phyloP scores from a whole-genome alignment of 2,797 vertebrate genomes.

The Gymnoscopelus braueri region DNA sequence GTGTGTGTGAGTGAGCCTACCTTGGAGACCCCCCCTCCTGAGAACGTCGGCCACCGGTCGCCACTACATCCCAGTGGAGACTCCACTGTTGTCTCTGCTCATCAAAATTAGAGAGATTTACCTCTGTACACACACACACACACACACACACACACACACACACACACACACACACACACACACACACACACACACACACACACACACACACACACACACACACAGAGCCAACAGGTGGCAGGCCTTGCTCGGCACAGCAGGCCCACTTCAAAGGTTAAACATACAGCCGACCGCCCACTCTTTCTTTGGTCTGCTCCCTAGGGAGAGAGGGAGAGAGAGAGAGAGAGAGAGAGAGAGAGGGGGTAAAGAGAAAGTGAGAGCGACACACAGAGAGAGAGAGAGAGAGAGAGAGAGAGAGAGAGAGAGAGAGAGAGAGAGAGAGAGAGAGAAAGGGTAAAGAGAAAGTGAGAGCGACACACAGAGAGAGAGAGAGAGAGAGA shows the following conservation, averaged over 20 bases:
- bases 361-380: constrained; percentile 38
- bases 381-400: neutral
- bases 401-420: neutral
- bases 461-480: constrained; percentile 33
- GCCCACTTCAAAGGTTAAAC: constrained; percentile 79
- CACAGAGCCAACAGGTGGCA: constrained; percentile 79
- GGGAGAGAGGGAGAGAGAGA: constrained; percentile 31
- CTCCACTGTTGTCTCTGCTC: constrained; percentile 78
- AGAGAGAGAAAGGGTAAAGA: constrained; percentile 15
- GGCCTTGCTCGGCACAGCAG: constrained; percentile 78
- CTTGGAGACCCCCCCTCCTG: constrained; percentile 66
- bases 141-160: constrained; percentile 1
- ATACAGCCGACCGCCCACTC: constrained; percentile 67
- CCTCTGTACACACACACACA: constrained; percentile 53
- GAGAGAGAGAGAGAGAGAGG: constrained; percentile 13
- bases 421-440: constrained; percentile 7
- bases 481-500: constrained; percentile 3
- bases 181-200: constrained; percentile 48
- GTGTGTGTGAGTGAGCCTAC: constrained; percentile 56
- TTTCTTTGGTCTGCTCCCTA: constrained; percentile 55
- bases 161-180: constrained; percentile 59
- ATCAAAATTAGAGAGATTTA: constrained; percentile 85
- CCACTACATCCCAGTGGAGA: constrained; percentile 75
- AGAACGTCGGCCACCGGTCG: constrained; percentile 63
- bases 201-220: constrained; percentile 1